These are phyloP conservation scores for Diplogasteroides magnus DNA, from an alignment of 1,140 invertebrate genomes.

Conservation along the genomic window DNA sequence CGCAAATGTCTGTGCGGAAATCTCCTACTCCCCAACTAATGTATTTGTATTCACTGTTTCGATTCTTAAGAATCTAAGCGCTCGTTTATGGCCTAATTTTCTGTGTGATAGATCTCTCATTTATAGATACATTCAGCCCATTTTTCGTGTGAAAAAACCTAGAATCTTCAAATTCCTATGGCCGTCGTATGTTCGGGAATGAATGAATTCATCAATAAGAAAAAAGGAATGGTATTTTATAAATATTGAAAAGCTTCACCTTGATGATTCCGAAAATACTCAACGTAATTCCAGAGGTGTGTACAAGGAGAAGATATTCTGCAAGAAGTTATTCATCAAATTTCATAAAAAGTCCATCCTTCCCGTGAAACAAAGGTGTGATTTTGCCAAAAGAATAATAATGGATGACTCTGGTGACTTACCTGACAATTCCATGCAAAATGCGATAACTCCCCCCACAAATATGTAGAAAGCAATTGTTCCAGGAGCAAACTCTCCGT, in stretches of 20 bases:
- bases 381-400: constrained; percentile 15
- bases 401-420: too few relatives aligned
- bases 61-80: too few relatives aligned
- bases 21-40: too few relatives aligned
- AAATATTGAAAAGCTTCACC: constrained; percentile 61
- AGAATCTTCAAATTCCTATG: too few relatives aligned
- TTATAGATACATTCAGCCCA: too few relatives aligned
- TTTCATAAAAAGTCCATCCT: too few relatives aligned
- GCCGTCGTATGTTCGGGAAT: too few relatives aligned
- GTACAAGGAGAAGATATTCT: constrained; percentile 84
- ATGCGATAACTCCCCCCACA: constrained; percentile 77
- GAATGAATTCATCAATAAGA: not conserved
- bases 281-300: constrained; percentile 92
- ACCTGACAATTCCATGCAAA: constrained; percentile 77
- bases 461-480: constrained; percentile 59
- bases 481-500: constrained; percentile 52
- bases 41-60: too few relatives aligned
- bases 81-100: too few relatives aligned
- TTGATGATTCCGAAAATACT: constrained; percentile 93
- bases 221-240: constrained; percentile 19
- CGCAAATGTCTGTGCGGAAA: too few relatives aligned
- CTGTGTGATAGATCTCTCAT: too few relatives aligned
- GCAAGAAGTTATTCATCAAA: constrained; percentile 56
- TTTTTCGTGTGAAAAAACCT: too few relatives aligned
- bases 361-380: not conserved